A percentile compares a stretch with the other conserved stretches of the same genome.
Evolutionary conservation across 2,797 vertebrate genomes (phyloP).

Genomic region (Chloroceryle inda): DNA sequence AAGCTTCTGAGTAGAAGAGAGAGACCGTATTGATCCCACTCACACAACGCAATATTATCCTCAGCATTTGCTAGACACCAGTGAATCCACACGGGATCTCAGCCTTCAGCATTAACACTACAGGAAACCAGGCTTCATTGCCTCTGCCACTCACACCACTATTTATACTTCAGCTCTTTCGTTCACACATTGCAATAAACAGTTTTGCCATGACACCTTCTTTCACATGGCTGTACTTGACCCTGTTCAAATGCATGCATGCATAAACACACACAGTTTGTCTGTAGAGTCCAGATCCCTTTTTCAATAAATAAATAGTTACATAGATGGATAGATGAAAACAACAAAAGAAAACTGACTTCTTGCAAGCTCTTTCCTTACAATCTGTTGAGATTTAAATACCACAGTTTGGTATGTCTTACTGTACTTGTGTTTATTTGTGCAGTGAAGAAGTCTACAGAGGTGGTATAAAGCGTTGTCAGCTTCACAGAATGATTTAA

Average conservation of each 20-base stretch:
- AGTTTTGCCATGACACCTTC: slow-evolving; percentile 28
- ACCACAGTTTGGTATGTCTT: not conserved
- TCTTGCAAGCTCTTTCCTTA: not conserved
- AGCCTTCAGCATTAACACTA: not conserved
- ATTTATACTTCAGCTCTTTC: slow-evolving; percentile 51
- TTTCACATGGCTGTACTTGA: slow-evolving; percentile 49
- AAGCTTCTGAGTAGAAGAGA: slow-evolving; percentile 8
- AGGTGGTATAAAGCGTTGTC: slow-evolving; percentile 3
- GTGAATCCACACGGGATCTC: slow-evolving; percentile 2
- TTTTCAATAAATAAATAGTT: slow-evolving; percentile 29
- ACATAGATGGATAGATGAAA: not conserved
- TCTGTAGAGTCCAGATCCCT: not conserved
- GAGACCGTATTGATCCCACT: not conserved
- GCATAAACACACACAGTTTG: not conserved
- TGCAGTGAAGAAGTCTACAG: not conserved
- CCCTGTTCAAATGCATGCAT: not conserved
- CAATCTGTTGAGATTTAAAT: slow-evolving; percentile 1
- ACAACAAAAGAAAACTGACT: not conserved
- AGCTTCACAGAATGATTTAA: slow-evolving; percentile 38
- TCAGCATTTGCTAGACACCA: not conserved
- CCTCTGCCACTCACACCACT: slow-evolving; percentile 55
- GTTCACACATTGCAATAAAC: slow-evolving; percentile 30
- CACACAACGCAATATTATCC: not conserved
- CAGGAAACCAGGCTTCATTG: slow-evolving; percentile 62
- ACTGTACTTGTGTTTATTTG: slow-evolving; percentile 52